These are phyloP conservation scores for Climacteris rufus DNA, from an alignment of 2,113 vertebrate species.

Conservation along the genomic window DNA sequence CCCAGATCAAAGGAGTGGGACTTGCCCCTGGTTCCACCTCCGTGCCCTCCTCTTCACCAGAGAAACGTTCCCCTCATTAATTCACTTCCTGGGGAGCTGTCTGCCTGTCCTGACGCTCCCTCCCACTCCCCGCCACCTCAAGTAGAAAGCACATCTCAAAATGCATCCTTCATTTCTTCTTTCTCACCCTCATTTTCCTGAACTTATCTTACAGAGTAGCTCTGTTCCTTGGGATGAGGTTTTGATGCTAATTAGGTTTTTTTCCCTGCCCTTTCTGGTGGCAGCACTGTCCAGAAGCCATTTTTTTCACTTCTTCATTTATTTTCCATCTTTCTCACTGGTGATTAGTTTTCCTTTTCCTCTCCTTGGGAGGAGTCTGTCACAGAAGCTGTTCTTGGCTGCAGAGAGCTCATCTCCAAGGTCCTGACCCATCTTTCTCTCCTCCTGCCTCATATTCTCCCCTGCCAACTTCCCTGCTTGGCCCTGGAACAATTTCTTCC, in stretches of 20 bases:
- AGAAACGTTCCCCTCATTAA: neutral
- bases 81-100: neutral
- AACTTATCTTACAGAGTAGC: neutral
- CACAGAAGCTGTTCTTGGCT: neutral
- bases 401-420: neutral
- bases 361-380: neutral
- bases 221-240: neutral
- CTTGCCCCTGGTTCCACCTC: neutral
- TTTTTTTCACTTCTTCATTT: neutral
- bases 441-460: neutral
- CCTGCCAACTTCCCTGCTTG: rapidly evolving
- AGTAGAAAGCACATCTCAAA: neutral
- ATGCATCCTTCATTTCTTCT: neutral
- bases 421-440: neutral
- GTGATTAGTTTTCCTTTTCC: neutral
- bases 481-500: neutral
- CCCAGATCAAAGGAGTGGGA: too few relatives aligned
- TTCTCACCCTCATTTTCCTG: neutral
- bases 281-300: neutral
- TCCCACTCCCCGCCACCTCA: constrained; percentile 37
- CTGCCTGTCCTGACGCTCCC: constrained; percentile 33
- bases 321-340: neutral
- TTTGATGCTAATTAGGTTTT: neutral
- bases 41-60: neutral
- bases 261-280: neutral